Evolutionary conservation across 1,140 invertebrate genomes (phyloP).

Genomic region (Tetraneura akinire): DNA sequence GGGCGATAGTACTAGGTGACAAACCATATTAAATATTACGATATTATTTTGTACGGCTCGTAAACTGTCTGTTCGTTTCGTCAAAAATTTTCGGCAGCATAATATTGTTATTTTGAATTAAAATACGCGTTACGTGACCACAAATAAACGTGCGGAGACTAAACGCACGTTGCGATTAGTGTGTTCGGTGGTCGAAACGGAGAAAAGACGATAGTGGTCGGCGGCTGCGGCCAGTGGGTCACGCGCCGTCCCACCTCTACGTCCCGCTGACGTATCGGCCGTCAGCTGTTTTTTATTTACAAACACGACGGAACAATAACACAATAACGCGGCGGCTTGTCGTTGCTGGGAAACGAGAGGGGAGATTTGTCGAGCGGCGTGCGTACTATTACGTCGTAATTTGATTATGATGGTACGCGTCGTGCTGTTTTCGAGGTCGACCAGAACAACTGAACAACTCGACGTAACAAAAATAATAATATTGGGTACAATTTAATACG

Average conservation of each 20-base stretch:
- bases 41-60: too few relatives aligned
- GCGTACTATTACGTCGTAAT: slow-evolving; percentile 45
- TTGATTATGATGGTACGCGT: neutral
- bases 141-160: too few relatives aligned
- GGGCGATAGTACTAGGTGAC: too few relatives aligned
- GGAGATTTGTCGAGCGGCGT: neutral
- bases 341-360: too few relatives aligned
- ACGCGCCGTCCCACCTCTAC: neutral
- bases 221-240: slow-evolving; percentile 24
- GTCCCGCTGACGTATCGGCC: neutral
- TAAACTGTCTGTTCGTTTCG: neutral
- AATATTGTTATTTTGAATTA: too few relatives aligned
- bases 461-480: neutral
- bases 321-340: neutral
- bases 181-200: too few relatives aligned
- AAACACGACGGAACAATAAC: slow-evolving; percentile 45
- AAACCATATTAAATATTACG: too few relatives aligned
- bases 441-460: neutral
- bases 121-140: too few relatives aligned
- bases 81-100: too few relatives aligned
- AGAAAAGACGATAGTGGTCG: too few relatives aligned
- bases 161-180: too few relatives aligned
- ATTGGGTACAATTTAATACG: too few relatives aligned
- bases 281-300: slow-evolving; percentile 48
- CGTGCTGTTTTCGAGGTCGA: slow-evolving; percentile 14